Evolutionary conservation across 1,140 invertebrate genomes (phyloP).

Genomic region (Nasonia vitripennis): DNA sequence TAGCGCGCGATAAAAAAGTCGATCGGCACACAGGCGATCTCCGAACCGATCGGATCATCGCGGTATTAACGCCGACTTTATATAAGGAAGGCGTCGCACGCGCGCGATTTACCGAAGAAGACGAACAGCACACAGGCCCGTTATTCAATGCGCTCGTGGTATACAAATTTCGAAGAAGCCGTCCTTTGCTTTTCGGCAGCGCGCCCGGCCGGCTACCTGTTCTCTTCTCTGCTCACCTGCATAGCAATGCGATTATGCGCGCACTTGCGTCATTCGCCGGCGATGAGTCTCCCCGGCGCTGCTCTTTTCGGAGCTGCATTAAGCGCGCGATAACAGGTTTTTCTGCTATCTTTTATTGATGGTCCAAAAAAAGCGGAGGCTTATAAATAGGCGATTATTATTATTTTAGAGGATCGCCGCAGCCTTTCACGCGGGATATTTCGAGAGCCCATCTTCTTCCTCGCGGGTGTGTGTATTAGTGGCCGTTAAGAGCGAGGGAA

Average conservation of each 20-base stretch:
- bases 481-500: no score
- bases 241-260: slow-evolving; percentile 34
- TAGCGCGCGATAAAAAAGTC: background rate
- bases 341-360: background rate
- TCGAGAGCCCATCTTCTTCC: no score
- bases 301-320: background rate
- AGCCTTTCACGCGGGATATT: no score
- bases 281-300: background rate
- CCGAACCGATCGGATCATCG: background rate
- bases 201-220: background rate
- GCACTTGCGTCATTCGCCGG: background rate
- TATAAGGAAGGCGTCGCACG: background rate
- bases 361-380: no score
- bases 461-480: no score
- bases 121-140: background rate
- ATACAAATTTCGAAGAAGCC: slow-evolving; percentile 20
- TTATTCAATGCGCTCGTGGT: slow-evolving; percentile 18
- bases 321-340: background rate
- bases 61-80: background rate
- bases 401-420: no score
- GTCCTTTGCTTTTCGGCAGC: slow-evolving; percentile 4
- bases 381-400: no score
- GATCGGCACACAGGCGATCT: background rate
- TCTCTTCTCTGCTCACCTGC: background rate
- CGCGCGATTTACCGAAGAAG: slow-evolving; percentile 1